phyloP scores from a whole-genome alignment of 2,888 invertebrate genomes.

The Labia minor region DNA sequence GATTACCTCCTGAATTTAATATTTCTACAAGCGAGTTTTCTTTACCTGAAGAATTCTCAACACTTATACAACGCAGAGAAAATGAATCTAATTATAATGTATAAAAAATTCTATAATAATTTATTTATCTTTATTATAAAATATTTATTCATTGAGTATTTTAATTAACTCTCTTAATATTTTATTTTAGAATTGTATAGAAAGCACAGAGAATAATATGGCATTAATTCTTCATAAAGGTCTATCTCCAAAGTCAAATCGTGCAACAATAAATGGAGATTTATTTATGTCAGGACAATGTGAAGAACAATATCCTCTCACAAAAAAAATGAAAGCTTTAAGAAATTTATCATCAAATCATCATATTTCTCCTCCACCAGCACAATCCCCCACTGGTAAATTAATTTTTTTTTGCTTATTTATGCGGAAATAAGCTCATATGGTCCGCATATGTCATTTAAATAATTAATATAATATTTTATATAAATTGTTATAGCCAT shows the following conservation, averaged over 20 bases:
- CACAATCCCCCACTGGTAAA: neutral
- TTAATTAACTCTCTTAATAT: neutral
- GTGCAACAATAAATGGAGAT: neutral
- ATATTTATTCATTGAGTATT: too few species aligned
- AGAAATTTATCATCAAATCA: neutral
- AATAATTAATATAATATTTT: neutral
- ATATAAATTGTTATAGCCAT: neutral
- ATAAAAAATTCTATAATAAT: neutral
- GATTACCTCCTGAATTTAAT: neutral
- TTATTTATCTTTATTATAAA: too few species aligned
- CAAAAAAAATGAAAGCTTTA: conserved; percentile 8
- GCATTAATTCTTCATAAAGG: conserved; percentile 1
- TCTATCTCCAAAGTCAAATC: neutral
- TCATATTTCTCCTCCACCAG: neutral
- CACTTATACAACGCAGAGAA: neutral
- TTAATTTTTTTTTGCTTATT: neutral
- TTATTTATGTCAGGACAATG: neutral
- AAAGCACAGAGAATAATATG: neutral
- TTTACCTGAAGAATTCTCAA: neutral
- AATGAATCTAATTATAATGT: neutral
- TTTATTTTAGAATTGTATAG: neutral
- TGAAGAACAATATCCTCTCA: neutral
- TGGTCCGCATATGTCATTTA: neutral
- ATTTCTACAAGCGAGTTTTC: neutral
- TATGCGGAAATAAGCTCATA: neutral